Base-by-base conservation (phyloP, 2,888 invertebrate genomes). In the Agrypnus murinus region DNA sequence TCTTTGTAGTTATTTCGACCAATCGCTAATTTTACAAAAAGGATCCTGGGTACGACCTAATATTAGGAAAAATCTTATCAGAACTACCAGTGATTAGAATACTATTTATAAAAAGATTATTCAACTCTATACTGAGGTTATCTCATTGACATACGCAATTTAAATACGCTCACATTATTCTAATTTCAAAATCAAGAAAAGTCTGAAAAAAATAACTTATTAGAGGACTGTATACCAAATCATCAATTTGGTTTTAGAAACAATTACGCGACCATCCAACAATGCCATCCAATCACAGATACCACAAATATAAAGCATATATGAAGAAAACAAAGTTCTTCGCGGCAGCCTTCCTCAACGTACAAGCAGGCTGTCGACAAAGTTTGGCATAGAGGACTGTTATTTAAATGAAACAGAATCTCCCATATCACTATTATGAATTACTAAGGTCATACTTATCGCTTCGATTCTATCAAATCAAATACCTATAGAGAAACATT, bases 21-120 rank as follows among this genome's bases (percentile, higher is more conserved):
- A n/a, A n/a, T n/a, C n/a, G n/a, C n/a, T n/a, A n/a, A n/a, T n/a
- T n/a, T n/a, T n/a, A 38, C 9, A 38, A 38, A 32, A 32, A 32
- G 8, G 34, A 4, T 32, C 34, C 34, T 32, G 34, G 34, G 8
- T 32, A 32, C 34, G 34, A 32, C 8, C 34, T 32, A 32, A 32
- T 32, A 6, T 6, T 8, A 32, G 8, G 34, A 4, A 32, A 32
- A 32, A 32, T 32, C 34, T 32, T 32, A 32, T 32, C 34, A 6
- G 34, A 32, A 32, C 34, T n/a, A 38, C 38, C 38, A 38, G 38
- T 10, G 6, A 38, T 38, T 38, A n/a, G n/a, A 10, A 38, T 38
- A 38, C n/a, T 38, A 38, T 38, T 38, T 38, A 38, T 38, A 38
- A 38, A 38, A 38, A 38, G 38, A 38, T 38, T 38, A 38, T 38